Percentiles rank a stretch among this genome's conserved stretches.
Conservation (phyloP, 2,797 vertebrate genomes). For the Falco columbarius region DNA sequence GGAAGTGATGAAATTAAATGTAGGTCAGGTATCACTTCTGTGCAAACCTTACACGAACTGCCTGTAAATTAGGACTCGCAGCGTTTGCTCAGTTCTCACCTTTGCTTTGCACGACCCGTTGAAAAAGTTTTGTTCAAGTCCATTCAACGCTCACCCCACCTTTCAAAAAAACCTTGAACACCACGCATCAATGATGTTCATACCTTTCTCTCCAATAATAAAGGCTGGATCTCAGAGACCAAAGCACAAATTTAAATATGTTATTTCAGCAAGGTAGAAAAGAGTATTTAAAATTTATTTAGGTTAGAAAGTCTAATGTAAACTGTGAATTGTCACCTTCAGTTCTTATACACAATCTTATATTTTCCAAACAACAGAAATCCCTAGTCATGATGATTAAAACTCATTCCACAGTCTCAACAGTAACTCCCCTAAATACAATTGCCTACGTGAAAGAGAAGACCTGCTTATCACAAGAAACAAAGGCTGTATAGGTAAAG, state of each 20-base stretch:
- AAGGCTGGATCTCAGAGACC: background rate
- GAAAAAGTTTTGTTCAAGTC: background rate
- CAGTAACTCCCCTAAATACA: background rate
- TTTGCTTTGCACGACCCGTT: background rate
- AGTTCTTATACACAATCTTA: background rate
- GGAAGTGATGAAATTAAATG: constrained; percentile 13
- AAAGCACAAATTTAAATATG: background rate
- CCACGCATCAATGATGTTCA: background rate
- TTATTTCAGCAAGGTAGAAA: background rate
- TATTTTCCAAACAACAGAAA: background rate
- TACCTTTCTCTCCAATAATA: background rate
- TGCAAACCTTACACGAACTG: background rate
- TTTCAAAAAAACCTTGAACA: background rate
- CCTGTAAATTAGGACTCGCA: background rate
- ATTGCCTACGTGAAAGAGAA: background rate
- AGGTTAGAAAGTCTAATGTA: background rate
- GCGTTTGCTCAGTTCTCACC: background rate
- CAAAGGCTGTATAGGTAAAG: background rate
- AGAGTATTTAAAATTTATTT: background rate
- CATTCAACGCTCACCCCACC: background rate
- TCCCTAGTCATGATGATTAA: background rate
- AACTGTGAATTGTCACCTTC: background rate
- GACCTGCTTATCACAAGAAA: background rate
- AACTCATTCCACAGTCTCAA: background rate
- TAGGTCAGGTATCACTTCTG: background rate